phyloP scores from a whole-genome alignment of 1,140 invertebrate genomes.

The Diorhabda carinulata region DNA sequence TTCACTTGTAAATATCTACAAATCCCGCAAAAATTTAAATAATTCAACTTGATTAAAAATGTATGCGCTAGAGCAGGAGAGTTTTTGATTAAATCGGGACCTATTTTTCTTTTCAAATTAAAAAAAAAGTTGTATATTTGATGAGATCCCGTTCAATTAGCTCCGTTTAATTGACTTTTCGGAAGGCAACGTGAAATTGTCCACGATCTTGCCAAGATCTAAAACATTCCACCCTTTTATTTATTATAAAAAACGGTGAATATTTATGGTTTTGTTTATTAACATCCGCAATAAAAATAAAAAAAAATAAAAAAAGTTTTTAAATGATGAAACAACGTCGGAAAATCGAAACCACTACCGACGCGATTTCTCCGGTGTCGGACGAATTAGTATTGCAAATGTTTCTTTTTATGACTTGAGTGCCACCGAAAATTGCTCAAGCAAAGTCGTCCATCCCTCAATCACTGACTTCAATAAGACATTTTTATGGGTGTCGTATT shows the following conservation, averaged over 20 bases:
- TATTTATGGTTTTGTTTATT: neutral
- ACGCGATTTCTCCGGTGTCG: neutral
- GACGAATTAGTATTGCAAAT: constrained; percentile 2
- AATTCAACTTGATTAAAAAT: constrained; percentile 26
- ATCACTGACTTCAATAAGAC: constrained; percentile 16
- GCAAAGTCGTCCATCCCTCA: constrained; percentile 7
- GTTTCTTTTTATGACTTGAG: constrained; percentile 1
- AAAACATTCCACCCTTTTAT: neutral
- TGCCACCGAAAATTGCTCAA: neutral
- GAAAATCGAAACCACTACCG: neutral
- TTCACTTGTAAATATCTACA: too few species aligned
- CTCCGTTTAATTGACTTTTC: constrained; percentile 22
- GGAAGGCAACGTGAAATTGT: constrained; percentile 13
- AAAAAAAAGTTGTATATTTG: constrained; percentile 28
- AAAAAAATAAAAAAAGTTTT: neutral
- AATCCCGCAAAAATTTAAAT: constrained; percentile 4
- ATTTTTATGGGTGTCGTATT: constrained; percentile 18
- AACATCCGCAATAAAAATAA: neutral
- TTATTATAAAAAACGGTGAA: neutral
- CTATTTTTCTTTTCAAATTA: constrained; percentile 27
- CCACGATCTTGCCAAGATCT: neutral
- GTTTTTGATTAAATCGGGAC: constrained; percentile 26
- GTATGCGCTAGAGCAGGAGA: constrained; percentile 21
- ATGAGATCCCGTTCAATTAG: constrained; percentile 25
- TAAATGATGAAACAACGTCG: neutral